phyloP scores from a whole-genome alignment of 2,888 invertebrate genomes.

The Phoenoteleia sp. region DNA sequence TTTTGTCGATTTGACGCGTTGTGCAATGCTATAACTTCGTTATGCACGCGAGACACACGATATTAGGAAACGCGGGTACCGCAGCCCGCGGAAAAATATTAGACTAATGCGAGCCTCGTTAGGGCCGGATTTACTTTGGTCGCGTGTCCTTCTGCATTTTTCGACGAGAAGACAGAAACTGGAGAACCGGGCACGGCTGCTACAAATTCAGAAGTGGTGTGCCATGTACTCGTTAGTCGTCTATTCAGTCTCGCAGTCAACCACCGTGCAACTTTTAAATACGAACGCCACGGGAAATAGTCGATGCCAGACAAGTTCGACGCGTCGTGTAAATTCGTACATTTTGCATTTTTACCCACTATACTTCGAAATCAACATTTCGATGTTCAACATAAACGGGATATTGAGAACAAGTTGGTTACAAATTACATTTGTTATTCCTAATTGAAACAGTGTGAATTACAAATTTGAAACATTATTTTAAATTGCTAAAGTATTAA shows the following conservation, averaged over 20 bases:
- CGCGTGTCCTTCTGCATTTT: slow-evolving; percentile 46
- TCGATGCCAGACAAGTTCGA: no score
- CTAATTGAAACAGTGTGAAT: no score
- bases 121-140: slow-evolving; percentile 45
- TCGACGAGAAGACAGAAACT: slow-evolving; percentile 43
- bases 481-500: no score
- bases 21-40: slow-evolving; percentile 32
- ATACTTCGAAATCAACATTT: no score
- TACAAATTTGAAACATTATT: no score
- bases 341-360: no score
- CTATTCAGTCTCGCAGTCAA: slow-evolving; percentile 8
- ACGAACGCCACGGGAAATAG: no score
- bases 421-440: no score
- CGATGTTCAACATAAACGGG: no score
- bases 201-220: slow-evolving; percentile 21
- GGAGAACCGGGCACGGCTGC: slow-evolving; percentile 6
- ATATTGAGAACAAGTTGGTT: no score
- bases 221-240: slow-evolving; percentile 6
- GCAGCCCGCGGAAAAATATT: slow-evolving; percentile 1
- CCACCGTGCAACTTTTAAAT: no score
- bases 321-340: no score
- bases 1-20: slow-evolving; percentile 36
- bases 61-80: slow-evolving; percentile 42
- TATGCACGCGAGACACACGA: slow-evolving; percentile 47
- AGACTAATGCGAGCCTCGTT: slow-evolving; percentile 7